These are phyloP conservation scores for Hiodon tergisus DNA, from an alignment of 2,113 vertebrate genomes.

Conservation along the genomic window DNA sequence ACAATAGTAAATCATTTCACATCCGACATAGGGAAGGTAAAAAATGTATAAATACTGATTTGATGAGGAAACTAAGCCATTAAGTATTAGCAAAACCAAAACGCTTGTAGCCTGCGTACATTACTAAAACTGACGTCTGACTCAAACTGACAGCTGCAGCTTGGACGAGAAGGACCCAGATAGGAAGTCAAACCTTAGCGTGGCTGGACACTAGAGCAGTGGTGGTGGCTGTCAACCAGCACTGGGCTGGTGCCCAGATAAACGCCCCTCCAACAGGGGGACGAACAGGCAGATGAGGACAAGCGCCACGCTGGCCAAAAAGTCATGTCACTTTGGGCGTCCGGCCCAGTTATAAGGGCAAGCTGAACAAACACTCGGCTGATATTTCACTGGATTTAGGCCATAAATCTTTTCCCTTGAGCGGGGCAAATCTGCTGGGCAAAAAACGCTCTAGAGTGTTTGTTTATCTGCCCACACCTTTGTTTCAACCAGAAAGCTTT, in stretches of 20 bases:
- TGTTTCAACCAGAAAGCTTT: no score
- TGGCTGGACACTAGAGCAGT: slow-evolving; percentile 17
- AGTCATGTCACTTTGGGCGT: slow-evolving; percentile 37
- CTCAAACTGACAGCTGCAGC: slow-evolving; percentile 19
- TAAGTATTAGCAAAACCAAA: background rate
- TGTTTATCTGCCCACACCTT: no score
- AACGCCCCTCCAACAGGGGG: slow-evolving; percentile 21
- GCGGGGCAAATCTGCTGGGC: no score
- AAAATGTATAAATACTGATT: no score
- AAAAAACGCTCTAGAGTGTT: no score
- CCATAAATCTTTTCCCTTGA: background rate
- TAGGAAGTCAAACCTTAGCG: slow-evolving; percentile 13
- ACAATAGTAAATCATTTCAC: slow-evolving; percentile 4
- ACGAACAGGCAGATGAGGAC: slow-evolving; percentile 31
- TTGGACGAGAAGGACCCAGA: slow-evolving; percentile 25
- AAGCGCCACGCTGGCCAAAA: slow-evolving; percentile 28
- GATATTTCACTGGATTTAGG: slow-evolving; percentile 17
- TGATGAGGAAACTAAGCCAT: background rate
- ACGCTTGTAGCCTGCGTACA: background rate
- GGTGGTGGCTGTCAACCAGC: slow-evolving; percentile 29
- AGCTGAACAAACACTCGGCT: slow-evolving; percentile 22
- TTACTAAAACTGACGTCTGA: background rate
- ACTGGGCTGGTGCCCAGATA: slow-evolving; percentile 25
- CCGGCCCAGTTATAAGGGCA: slow-evolving; percentile 21
- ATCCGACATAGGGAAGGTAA: background rate